Conservation (phyloP, 2,113 vertebrate species). For the Cynopterus brachyotis region DNA sequence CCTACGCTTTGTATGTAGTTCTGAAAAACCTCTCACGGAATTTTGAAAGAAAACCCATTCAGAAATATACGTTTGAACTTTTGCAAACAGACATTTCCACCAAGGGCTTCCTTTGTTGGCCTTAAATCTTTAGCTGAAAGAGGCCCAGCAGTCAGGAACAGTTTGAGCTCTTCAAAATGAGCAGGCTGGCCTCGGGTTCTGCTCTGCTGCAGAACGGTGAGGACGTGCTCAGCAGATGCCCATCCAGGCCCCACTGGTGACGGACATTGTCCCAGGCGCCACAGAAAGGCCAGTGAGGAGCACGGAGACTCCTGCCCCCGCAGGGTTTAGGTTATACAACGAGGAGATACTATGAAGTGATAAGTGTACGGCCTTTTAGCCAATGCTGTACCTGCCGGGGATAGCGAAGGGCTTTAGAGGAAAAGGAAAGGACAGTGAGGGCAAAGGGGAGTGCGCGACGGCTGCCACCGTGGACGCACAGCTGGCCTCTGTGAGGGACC, state of each 20-base stretch:
- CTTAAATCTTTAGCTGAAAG: neutral
- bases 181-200: neutral
- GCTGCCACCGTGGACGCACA: neutral
- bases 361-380: neutral
- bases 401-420: neutral
- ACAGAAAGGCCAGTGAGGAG: neutral
- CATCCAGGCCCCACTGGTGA: neutral
- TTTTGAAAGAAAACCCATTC: neutral
- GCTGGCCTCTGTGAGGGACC: neutral
- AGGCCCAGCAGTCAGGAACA: neutral
- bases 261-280: neutral
- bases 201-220: neutral
- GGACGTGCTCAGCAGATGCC: neutral
- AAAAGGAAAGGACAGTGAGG: neutral
- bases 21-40: neutral
- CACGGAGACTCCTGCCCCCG: neutral
- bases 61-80: neutral
- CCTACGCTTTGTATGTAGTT: neutral
- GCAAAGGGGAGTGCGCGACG: neutral
- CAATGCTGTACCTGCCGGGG: rapidly evolving
- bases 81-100: neutral
- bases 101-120: neutral
- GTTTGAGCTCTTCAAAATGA: neutral
- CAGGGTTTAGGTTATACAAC: neutral
- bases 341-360: neutral